Conservation (phyloP, 2,113 vertebrate species). For the Caranx ignobilis region DNA sequence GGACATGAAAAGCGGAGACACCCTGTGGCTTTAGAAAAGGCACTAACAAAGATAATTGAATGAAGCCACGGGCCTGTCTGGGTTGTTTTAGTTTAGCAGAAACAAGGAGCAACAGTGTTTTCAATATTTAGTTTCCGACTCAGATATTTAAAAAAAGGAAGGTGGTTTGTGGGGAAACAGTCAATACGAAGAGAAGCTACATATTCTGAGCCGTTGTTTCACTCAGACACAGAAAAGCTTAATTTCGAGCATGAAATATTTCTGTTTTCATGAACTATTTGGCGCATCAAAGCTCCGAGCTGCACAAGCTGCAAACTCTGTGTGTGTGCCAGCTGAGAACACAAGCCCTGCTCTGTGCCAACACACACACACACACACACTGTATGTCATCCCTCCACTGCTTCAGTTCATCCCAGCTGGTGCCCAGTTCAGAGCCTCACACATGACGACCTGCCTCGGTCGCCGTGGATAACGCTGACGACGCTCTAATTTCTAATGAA, state of each 20-base stretch:
- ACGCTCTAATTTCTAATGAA: slow-evolving; percentile 1
- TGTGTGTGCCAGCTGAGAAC: slow-evolving; percentile 36
- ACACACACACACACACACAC: not conserved
- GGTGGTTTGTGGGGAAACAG: not conserved
- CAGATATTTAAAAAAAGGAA: not conserved
- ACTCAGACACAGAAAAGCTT: not conserved
- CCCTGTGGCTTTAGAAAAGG: slow-evolving; percentile 46
- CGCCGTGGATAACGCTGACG: slow-evolving; percentile 27
- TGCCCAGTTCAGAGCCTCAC: slow-evolving; percentile 15
- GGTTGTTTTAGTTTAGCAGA: slow-evolving; percentile 18
- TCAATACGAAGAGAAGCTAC: not conserved
- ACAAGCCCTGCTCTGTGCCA: slow-evolving; percentile 9
- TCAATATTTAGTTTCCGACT: not conserved
- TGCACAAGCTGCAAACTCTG: not conserved
- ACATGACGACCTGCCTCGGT: slow-evolving; percentile 26
- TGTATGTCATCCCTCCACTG: slow-evolving; percentile 5
- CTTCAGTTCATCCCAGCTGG: slow-evolving; percentile 46
- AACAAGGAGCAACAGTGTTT: slow-evolving; percentile 7
- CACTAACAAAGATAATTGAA: slow-evolving; percentile 37
- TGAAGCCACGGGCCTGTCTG: slow-evolving; percentile 22
- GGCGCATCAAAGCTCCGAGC: slow-evolving; percentile 11
- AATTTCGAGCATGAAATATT: not conserved
- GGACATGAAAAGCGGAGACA: slow-evolving; percentile 42
- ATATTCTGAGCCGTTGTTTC: not conserved
- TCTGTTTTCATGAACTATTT: slow-evolving; percentile 1